Evolutionary conservation across 2,113 vertebrate species (phyloP).

Genomic region (Orycteropus afer): DNA sequence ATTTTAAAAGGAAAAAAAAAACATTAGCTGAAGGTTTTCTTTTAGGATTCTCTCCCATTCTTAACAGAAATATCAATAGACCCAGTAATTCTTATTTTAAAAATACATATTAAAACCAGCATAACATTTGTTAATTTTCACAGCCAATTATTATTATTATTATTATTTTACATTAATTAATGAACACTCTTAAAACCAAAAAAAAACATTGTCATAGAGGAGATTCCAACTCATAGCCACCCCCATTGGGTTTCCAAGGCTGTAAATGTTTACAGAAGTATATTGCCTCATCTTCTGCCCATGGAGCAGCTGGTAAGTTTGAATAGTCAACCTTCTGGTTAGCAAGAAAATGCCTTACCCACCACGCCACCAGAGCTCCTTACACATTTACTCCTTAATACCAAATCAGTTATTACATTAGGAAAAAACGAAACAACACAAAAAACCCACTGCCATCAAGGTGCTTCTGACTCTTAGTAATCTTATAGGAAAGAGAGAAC

Average conservation of each 20-base stretch:
- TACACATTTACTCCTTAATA: too few species aligned
- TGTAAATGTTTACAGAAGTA: too few species aligned
- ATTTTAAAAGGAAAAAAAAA: neutral
- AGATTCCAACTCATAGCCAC: too few species aligned
- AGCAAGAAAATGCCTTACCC: too few species aligned
- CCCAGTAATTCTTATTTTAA: neutral
- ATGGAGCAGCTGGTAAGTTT: too few species aligned
- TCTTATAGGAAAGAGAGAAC: neutral
- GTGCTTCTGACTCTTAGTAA: neutral
- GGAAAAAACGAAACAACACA: neutral
- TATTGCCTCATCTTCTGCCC: too few species aligned
- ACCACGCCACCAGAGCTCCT: too few species aligned
- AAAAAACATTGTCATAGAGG: too few species aligned
- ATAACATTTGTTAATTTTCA: neutral
- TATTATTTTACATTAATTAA: neutral
- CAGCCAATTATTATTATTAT: neutral
- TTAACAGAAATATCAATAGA: neutral
- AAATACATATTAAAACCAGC: conserved; percentile 10
- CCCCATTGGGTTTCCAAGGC: too few species aligned
- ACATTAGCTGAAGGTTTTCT: neutral
- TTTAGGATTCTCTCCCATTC: neutral
- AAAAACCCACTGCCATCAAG: neutral
- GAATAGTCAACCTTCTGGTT: too few species aligned
- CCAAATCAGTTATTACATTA: neutral
- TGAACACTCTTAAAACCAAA: too few species aligned